Conservation (phyloP, 2,113 vertebrate species). For the Mesitornis unicolor region DNA sequence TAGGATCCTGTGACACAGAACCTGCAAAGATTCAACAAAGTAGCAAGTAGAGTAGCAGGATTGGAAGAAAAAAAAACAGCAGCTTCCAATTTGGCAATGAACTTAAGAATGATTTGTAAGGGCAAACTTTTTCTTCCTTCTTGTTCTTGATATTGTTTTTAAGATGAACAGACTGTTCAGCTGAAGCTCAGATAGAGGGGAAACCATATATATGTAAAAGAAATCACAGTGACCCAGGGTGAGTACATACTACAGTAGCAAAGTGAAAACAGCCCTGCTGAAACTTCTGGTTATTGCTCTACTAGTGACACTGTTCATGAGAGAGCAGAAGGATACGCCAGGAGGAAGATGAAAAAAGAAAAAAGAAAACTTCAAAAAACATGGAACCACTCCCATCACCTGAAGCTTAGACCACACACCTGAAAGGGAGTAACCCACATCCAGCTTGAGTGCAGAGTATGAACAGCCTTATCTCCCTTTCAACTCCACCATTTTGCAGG, state of each 20-base stretch:
- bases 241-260: not conserved
- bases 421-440: constrained; percentile 5
- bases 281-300: not conserved
- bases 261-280: not conserved
- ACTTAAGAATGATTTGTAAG: not conserved
- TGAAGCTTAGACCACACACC: constrained; percentile 57
- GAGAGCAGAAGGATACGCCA: not conserved
- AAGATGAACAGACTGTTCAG: not conserved
- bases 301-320: not conserved
- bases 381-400: constrained; percentile 29
- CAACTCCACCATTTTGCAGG: not conserved
- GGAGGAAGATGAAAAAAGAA: not conserved
- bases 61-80: not conserved
- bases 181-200: not conserved
- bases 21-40: not conserved
- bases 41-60: not conserved
- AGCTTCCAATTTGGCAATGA: not conserved
- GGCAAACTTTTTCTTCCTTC: not conserved
- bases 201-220: not conserved
- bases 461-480: not conserved
- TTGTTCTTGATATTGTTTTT: not conserved
- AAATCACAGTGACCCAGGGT: not conserved
- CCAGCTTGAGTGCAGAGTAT: not conserved
- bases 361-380: constrained; percentile 20
- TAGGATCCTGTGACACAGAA: not conserved